These are phyloP conservation scores for Craniophora ligustri DNA, from an alignment of 2,888 invertebrate species.

Conservation along the genomic window DNA sequence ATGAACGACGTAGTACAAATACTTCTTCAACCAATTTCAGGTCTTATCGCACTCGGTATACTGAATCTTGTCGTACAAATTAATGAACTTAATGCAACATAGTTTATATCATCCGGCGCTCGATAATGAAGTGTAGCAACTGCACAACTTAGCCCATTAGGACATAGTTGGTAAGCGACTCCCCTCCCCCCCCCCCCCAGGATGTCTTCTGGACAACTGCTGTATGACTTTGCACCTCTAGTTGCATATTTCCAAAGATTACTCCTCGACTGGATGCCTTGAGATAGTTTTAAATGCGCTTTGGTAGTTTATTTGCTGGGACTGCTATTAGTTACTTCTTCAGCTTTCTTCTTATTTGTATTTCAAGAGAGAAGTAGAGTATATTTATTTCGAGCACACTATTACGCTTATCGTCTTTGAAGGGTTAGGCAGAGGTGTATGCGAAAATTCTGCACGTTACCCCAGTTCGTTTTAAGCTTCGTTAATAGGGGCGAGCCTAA, in stretches of 20 bases:
- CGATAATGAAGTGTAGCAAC: conserved; percentile 63
- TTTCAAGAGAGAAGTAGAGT: neutral
- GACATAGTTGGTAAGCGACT: conserved; percentile 58
- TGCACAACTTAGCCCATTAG: conserved; percentile 64
- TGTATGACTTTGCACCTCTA: conserved; percentile 35
- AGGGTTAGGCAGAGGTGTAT: no score
- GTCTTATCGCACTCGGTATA: no score
- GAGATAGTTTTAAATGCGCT: conserved; percentile 40
- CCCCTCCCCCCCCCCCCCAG: conserved; percentile 49
- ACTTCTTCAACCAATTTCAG: no score
- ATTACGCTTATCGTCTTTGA: no score
- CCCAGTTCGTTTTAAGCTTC: no score
- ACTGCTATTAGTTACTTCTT: conserved; percentile 9
- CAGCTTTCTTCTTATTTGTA: conserved; percentile 7
- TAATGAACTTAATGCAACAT: conserved; percentile 39
- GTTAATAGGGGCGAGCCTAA: no score
- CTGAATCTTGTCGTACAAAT: conserved; percentile 17
- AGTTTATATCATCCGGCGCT: conserved; percentile 31
- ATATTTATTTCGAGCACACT: no score
- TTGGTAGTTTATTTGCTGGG: conserved; percentile 17
- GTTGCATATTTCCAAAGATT: conserved; percentile 46
- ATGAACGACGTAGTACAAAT: no score
- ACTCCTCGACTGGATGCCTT: conserved; percentile 19
- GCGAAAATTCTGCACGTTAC: no score
- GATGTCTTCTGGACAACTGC: conserved; percentile 45